Conservation (phyloP, 2,888 invertebrate species). For the Scotopteryx bipunctaria region DNA sequence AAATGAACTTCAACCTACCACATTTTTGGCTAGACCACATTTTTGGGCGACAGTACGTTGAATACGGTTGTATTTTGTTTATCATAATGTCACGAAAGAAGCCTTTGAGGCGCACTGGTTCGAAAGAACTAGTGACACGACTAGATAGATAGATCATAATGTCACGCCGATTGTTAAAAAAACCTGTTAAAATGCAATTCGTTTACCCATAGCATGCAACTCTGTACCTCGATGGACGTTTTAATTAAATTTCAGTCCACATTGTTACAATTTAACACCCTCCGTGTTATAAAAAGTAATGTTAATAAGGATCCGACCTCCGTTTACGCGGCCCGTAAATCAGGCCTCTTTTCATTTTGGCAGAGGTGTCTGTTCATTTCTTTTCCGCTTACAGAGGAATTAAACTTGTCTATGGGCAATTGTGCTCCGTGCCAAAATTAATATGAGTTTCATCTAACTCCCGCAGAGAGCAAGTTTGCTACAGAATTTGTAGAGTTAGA, state of each 20-base stretch:
- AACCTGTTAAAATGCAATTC: constrained; percentile 44
- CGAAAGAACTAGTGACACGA: too few species aligned
- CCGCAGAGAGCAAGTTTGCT: constrained; percentile 4
- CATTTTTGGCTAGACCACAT: too few species aligned
- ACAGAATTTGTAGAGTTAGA: constrained; percentile 6
- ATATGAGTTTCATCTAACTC: constrained; percentile 42
- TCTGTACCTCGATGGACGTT: constrained; percentile 74
- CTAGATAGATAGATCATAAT: too few species aligned
- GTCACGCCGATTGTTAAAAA: too few species aligned
- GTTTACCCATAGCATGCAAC: constrained; percentile 54
- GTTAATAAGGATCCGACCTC: constrained; percentile 75
- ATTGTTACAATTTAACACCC: constrained; percentile 76
- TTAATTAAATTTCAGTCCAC: constrained; percentile 79
- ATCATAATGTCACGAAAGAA: too few species aligned
- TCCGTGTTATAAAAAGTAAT: constrained; percentile 79
- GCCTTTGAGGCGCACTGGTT: too few species aligned
- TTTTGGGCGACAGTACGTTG: too few species aligned
- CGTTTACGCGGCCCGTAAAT: constrained; percentile 75
- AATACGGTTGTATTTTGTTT: too few species aligned
- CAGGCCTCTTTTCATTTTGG: constrained; percentile 77
- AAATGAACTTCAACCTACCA: too few species aligned
- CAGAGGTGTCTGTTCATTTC: constrained; percentile 76
- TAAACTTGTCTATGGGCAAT: constrained; percentile 73
- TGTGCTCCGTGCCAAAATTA: constrained; percentile 56
- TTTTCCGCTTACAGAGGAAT: constrained; percentile 68